Evolutionary conservation across 2,888 invertebrate genomes (phyloP).

Genomic region (Ptychoptera albimana): DNA sequence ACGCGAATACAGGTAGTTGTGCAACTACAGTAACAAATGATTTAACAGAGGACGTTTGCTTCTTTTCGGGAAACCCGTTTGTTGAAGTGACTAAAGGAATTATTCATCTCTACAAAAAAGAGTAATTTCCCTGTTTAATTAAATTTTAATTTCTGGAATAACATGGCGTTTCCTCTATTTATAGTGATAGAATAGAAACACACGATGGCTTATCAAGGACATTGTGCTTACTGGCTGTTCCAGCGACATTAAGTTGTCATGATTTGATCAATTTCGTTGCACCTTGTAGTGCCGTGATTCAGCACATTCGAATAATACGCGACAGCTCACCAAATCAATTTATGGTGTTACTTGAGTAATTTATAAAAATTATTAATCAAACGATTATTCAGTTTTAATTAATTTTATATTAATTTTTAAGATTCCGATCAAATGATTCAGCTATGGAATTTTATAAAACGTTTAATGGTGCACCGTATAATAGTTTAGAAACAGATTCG

Average conservation of each 20-base stretch:
- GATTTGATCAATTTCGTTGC: conserved; percentile 90
- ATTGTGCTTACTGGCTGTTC: conserved; percentile 77
- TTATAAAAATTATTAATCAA: conserved; percentile 11
- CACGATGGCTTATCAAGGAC: conserved; percentile 62
- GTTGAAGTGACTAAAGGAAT: conserved; percentile 95
- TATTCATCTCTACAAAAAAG: conserved; percentile 92
- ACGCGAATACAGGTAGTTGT: conserved; percentile 6
- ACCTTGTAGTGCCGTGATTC: conserved; percentile 78
- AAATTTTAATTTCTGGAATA: not conserved
- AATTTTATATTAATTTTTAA: conserved; percentile 17
- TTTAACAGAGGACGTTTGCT: conserved; percentile 45
- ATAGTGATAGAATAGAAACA: conserved; percentile 56
- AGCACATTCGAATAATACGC: conserved; percentile 80
- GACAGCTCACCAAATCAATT: conserved; percentile 91
- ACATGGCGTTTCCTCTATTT: too few species aligned
- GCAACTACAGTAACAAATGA: conserved; percentile 16
- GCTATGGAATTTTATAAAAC: conserved; percentile 86
- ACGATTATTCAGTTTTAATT: not conserved
- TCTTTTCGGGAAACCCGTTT: conserved; percentile 92
- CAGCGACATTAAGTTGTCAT: conserved; percentile 78
- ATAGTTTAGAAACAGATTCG: conserved; percentile 80
- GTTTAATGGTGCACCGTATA: conserved; percentile 86
- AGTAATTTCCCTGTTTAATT: conserved; percentile 42
- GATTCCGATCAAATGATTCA: conserved; percentile 54
- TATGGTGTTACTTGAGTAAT: conserved; percentile 86